These are phyloP conservation scores for Hemicentrotus pulcherrimus DNA, from an alignment of 35 echinoderm and acorn worm genomes.

Conservation along the genomic window DNA sequence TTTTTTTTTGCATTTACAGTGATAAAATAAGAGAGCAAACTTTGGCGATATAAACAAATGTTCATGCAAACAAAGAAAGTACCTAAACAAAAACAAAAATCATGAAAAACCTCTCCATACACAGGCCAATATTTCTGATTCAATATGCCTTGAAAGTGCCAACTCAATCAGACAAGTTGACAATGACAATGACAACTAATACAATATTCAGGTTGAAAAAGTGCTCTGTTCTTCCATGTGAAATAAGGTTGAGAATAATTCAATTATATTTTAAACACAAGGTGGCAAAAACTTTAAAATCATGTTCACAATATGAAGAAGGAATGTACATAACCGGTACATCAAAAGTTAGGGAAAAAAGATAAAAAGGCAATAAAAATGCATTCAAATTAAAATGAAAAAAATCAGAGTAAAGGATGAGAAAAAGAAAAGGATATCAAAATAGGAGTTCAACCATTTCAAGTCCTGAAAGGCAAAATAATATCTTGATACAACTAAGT, in stretches of 20 bases:
- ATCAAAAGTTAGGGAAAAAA: background rate
- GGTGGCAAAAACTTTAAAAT: background rate
- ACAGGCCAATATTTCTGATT: background rate
- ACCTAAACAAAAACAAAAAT: no score
- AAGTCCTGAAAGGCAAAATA: background rate
- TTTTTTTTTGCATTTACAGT: no score
- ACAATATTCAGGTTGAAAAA: background rate
- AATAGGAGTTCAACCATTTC: background rate
- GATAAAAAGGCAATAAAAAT: background rate
- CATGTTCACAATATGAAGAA: background rate
- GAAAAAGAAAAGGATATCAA: background rate
- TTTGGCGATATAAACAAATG: no score
- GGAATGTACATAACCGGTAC: background rate
- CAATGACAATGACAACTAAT: background rate
- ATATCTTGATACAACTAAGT: background rate
- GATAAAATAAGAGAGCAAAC: no score
- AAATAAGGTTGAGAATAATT: background rate
- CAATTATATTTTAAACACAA: background rate
- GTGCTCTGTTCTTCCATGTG: background rate
- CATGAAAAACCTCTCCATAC: no score
- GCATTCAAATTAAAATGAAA: no score
- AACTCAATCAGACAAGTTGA: background rate
- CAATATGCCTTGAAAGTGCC: background rate
- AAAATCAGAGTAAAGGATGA: background rate
- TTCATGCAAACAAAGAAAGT: no score